phyloP scores from a whole-genome alignment of 2,113 vertebrate genomes.

The Scophthalmus maximus region DNA sequence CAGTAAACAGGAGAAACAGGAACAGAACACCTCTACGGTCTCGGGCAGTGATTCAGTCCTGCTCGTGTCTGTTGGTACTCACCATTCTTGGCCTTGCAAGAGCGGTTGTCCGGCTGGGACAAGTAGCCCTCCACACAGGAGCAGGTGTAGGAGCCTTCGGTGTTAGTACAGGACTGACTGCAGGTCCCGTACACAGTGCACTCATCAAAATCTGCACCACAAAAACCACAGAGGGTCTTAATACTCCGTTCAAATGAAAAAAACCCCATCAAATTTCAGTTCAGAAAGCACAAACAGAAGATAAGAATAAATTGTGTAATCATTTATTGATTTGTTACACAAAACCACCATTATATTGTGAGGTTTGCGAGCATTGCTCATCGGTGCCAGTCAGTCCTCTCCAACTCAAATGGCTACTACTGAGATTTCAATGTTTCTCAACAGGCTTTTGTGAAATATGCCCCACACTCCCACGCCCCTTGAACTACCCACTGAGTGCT shows the following conservation, averaged over 20 bases:
- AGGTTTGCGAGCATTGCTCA: slow-evolving; percentile 1
- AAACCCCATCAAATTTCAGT: neutral
- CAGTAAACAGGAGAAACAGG: neutral
- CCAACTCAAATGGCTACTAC: neutral
- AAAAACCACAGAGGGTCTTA: slow-evolving; percentile 31
- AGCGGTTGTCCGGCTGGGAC: slow-evolving; percentile 93
- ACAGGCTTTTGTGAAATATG: slow-evolving; percentile 22
- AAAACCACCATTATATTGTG: slow-evolving; percentile 2
- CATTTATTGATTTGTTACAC: neutral
- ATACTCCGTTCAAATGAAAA: neutral
- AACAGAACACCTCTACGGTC: slow-evolving; percentile 8
- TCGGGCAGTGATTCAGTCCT: neutral
- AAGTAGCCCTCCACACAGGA: slow-evolving; percentile 96
- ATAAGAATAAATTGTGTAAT: no score
- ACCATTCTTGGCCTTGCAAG: slow-evolving; percentile 99
- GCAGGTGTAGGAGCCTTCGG: slow-evolving; percentile 89
- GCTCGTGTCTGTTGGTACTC: slow-evolving; percentile 16
- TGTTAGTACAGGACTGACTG: slow-evolving; percentile 95
- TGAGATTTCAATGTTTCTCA: slow-evolving; percentile 7
- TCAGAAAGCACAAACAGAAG: neutral
- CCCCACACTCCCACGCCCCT: neutral
- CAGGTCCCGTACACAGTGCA: slow-evolving; percentile 93
- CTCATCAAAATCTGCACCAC: slow-evolving; percentile 90
- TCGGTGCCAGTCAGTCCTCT: slow-evolving; percentile 5
- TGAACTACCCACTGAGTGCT: slow-evolving; percentile 17